Percentiles rank a stretch among this genome's conserved stretches.
These are phyloP conservation scores for Penaeus monodon DNA, from an alignment of 2,888 invertebrate species.

Conservation along the genomic window DNA sequence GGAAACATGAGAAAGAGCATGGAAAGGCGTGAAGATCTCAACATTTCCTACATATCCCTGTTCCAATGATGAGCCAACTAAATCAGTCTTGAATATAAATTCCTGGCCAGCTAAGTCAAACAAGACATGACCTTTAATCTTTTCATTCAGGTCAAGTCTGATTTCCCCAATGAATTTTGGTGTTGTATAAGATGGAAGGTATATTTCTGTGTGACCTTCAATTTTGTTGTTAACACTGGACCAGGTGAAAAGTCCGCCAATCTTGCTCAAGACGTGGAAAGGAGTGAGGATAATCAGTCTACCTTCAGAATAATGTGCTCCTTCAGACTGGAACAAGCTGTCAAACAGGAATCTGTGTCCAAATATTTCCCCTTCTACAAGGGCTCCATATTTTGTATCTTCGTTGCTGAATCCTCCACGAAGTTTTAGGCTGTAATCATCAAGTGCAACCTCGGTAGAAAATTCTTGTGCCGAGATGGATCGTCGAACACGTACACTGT, in stretches of 20 bases:
- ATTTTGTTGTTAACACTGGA: constrained; percentile 33
- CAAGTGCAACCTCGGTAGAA: constrained; percentile 53
- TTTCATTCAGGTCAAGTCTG: constrained; percentile 24
- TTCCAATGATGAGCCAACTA: constrained; percentile 19
- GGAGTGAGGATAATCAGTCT: constrained; percentile 61
- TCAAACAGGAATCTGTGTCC: constrained; percentile 51
- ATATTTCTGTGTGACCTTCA: constrained; percentile 36
- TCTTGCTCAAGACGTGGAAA: constrained; percentile 41
- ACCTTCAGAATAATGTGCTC: constrained; percentile 48
- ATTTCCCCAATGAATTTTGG: constrained; percentile 42
- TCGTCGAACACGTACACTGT: constrained; percentile 52
- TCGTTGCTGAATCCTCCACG: constrained; percentile 54
- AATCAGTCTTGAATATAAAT: constrained; percentile 30
- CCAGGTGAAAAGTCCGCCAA: constrained; percentile 56
- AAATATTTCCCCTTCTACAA: constrained; percentile 59
- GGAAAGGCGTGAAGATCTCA: constrained; percentile 52
- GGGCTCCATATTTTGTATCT: constrained; percentile 37
- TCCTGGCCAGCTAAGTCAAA: constrained; percentile 41
- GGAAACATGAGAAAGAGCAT: constrained; percentile 24
- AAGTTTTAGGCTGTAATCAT: constrained; percentile 60
- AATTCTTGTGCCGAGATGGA: constrained; percentile 53
- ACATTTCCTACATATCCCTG: constrained; percentile 32
- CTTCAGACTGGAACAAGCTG: constrained; percentile 43
- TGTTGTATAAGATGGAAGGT: constrained; percentile 44
- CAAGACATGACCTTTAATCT: constrained; percentile 39